Evolutionary conservation across 2,888 invertebrate genomes (phyloP).

Genomic region (Artemia sp.): DNA sequence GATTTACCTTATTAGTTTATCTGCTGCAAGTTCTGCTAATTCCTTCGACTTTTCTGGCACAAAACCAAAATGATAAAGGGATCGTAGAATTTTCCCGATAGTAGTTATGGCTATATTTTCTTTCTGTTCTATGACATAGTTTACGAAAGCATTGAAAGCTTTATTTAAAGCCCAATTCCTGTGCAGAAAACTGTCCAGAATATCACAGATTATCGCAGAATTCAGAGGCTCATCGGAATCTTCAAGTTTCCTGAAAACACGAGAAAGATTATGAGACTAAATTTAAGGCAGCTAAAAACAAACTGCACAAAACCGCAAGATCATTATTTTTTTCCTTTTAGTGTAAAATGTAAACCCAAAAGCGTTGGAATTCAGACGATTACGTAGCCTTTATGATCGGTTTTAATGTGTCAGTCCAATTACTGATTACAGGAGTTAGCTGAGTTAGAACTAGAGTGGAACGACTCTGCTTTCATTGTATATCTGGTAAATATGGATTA

Average conservation of each 20-base stretch:
- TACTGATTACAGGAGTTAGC: too few relatives aligned
- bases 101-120: not conserved
- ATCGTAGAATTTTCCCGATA: not conserved
- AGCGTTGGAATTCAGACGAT: too few relatives aligned
- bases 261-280: too few relatives aligned
- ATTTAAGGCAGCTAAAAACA: too few relatives aligned
- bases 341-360: too few relatives aligned
- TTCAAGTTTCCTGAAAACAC: not conserved
- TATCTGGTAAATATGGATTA: too few relatives aligned
- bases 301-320: too few relatives aligned
- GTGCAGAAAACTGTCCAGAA: not conserved
- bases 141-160: not conserved
- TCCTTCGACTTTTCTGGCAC: not conserved
- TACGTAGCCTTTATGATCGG: too few relatives aligned
- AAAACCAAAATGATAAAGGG: not conserved
- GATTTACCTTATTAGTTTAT: slow-evolving; percentile 2
- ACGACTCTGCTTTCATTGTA: too few relatives aligned
- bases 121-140: not conserved
- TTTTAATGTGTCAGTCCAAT: too few relatives aligned
- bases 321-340: too few relatives aligned
- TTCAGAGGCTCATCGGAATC: not conserved
- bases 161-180: not conserved
- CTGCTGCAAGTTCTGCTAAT: not conserved
- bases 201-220: not conserved
- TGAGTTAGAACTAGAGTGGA: too few relatives aligned